Conservation (phyloP, 2,797 vertebrate species). For the Falco novaeseelandiae region DNA sequence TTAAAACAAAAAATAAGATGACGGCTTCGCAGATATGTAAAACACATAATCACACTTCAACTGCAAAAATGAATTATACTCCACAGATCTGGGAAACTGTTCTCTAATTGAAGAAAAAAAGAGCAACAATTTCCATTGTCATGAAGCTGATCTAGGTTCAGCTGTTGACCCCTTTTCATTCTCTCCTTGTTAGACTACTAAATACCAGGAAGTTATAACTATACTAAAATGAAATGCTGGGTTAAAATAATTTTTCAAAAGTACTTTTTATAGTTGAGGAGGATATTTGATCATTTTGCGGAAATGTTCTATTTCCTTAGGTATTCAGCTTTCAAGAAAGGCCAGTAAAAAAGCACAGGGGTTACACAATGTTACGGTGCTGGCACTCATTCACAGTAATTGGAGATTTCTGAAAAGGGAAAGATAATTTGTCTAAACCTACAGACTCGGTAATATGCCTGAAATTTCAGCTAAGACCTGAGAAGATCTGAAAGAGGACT, state of each 20-base stretch:
- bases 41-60: slow-evolving; percentile 24
- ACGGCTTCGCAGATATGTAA: background rate
- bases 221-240: slow-evolving; percentile 33
- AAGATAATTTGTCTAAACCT: slow-evolving; percentile 29
- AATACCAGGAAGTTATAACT: slow-evolving; percentile 52
- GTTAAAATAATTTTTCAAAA: slow-evolving; percentile 19
- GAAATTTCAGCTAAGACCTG: background rate
- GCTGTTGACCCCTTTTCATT: slow-evolving; percentile 45
- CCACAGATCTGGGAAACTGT: slow-evolving; percentile 1
- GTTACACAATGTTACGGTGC: slow-evolving; percentile 1
- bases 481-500: background rate
- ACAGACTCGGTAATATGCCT: background rate
- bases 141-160: slow-evolving; percentile 49
- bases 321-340: slow-evolving; percentile 39
- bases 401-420: slow-evolving; percentile 35
- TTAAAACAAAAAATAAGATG: slow-evolving; percentile 1
- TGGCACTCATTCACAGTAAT: slow-evolving; percentile 16
- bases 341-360: slow-evolving; percentile 7
- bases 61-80: slow-evolving; percentile 46
- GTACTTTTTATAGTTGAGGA: slow-evolving; percentile 15
- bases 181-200: slow-evolving; percentile 50
- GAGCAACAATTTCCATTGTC: slow-evolving; percentile 32
- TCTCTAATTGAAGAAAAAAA: slow-evolving; percentile 13
- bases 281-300: slow-evolving; percentile 7
- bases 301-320: slow-evolving; percentile 46